A percentile compares a stretch with the other conserved stretches of the same genome.
phyloP scores from a whole-genome alignment of 2,113 vertebrate species.

The Aleadryas rufinucha region DNA sequence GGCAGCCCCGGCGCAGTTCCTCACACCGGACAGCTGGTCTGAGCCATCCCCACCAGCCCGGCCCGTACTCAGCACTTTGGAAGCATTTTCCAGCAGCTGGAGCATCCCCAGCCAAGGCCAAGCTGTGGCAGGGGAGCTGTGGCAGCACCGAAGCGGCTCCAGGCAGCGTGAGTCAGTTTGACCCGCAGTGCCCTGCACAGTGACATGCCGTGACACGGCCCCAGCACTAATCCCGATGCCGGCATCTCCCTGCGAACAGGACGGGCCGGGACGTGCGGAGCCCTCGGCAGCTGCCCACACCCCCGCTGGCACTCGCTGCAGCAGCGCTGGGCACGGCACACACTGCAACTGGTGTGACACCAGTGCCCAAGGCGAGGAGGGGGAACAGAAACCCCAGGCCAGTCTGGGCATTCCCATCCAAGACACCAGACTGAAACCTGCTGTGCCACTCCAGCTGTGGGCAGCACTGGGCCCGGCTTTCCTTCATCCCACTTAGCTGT shows the following conservation, averaged over 20 bases:
- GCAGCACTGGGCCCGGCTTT: fast-evolving
- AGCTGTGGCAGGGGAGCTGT: fast-evolving
- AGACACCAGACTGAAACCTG: fast-evolving
- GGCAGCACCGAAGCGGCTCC: fast-evolving
- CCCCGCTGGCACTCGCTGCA: fast-evolving
- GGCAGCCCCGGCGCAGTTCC: not conserved
- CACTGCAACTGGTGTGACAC: fast-evolving
- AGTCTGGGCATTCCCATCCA: fast-evolving
- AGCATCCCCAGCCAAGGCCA: not conserved
- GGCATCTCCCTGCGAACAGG: not conserved
- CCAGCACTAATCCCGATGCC: not conserved
- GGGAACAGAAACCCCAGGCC: not conserved
- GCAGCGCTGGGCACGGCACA: not conserved
- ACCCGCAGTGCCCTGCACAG: not conserved
- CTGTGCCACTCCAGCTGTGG: fast-evolving
- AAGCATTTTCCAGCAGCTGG: not conserved
- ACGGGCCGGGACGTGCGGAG: fast-evolving
- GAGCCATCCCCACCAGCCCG: not conserved
- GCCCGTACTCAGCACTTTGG: fast-evolving
- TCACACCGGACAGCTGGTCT: fast-evolving
- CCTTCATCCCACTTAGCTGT: fast-evolving
- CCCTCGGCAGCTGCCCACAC: not conserved
- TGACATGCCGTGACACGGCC: fast-evolving
- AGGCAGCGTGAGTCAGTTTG: not conserved
- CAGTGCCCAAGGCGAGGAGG: fast-evolving